phyloP scores from a whole-genome alignment of 23 tunicate genomes.

The Styela clava region DNA sequence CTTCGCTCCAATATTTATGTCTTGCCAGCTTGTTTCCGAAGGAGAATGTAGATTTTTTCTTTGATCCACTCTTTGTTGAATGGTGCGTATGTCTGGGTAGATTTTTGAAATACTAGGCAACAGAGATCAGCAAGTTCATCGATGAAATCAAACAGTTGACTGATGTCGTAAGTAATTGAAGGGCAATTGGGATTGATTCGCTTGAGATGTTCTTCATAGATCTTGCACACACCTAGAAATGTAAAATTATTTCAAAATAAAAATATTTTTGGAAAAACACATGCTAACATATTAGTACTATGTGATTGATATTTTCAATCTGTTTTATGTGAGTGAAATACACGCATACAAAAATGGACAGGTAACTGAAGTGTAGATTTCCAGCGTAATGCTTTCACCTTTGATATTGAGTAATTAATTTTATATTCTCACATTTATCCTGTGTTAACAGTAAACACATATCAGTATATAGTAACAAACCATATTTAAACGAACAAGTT shows the following conservation, averaged over 20 bases:
- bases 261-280: background rate
- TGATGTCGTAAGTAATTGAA: constrained; percentile 87
- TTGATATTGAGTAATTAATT: too few species aligned
- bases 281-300: too few species aligned
- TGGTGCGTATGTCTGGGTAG: constrained; percentile 75
- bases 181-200: constrained; percentile 79
- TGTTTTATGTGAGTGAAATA: too few species aligned
- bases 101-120: constrained; percentile 78
- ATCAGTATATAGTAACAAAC: too few species aligned
- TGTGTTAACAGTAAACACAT: too few species aligned
- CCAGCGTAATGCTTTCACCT: too few species aligned
- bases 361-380: too few species aligned
- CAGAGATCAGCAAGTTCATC: constrained; percentile 87
- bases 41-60: constrained; percentile 88
- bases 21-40: constrained; percentile 91
- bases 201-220: constrained; percentile 92
- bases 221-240: constrained; percentile 85
- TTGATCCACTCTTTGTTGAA: constrained; percentile 96
- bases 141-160: constrained; percentile 91
- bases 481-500: too few species aligned
- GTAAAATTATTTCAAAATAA: background rate
- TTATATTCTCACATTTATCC: too few species aligned
- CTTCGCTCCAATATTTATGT: constrained; percentile 6
- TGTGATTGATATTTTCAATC: too few species aligned
- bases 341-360: too few species aligned